These are phyloP conservation scores for Diachasmimorpha longicaudata DNA, from an alignment of 1,140 invertebrate species.

Conservation along the genomic window DNA sequence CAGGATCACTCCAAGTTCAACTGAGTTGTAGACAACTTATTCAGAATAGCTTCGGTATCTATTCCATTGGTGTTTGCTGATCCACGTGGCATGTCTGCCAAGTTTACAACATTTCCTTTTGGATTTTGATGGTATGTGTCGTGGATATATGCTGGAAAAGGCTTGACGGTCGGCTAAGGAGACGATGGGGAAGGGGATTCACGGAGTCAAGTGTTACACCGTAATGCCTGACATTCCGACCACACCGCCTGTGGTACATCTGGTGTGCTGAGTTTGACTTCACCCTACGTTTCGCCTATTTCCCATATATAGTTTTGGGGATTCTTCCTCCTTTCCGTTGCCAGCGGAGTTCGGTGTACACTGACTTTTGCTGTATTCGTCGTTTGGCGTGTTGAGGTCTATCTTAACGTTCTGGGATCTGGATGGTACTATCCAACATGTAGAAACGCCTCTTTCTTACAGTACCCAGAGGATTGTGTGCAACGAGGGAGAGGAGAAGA, in stretches of 20 bases:
- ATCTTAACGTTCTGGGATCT: not conserved
- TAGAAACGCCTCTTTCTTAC: not conserved
- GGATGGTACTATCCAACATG: not conserved
- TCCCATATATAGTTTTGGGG: conserved; percentile 8
- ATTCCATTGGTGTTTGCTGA: not conserved
- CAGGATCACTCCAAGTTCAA: not conserved
- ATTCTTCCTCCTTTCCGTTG: not conserved
- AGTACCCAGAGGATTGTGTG: not conserved
- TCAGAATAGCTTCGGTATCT: not conserved
- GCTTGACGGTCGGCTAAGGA: not conserved
- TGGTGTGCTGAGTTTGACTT: conserved; percentile 36
- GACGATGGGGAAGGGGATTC: not conserved
- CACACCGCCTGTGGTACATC: conserved; percentile 44
- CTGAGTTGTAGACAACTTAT: not conserved
- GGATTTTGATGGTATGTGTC: not conserved
- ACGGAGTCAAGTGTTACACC: conserved; percentile 33
- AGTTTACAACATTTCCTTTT: not conserved
- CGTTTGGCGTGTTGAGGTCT: not conserved
- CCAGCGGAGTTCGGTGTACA: not conserved
- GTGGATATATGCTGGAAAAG: not conserved
- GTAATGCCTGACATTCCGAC: conserved; percentile 13
- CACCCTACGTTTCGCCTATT: conserved; percentile 22
- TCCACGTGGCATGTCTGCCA: conserved; percentile 4
- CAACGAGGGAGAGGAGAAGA: not conserved
- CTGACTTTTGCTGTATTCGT: not conserved